Evolutionary conservation across 2,888 invertebrate species (phyloP), one percentile per base, ranked within the genome.

Genomic region (Caenorhabditis afra): DNA sequence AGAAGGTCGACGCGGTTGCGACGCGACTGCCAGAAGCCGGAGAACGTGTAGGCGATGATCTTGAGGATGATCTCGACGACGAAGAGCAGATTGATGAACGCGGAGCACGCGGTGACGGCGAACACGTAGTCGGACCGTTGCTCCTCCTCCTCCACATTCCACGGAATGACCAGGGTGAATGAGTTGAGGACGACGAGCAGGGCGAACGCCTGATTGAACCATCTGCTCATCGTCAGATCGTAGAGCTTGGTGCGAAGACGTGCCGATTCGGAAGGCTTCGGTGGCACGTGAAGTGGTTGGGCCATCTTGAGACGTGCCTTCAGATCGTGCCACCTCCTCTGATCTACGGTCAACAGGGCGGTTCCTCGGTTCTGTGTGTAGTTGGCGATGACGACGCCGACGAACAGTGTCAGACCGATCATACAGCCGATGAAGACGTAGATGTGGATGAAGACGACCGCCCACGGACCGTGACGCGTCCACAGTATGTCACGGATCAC

Each of bases 301-400:
- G 99, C 98, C 89, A 99, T 96, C 92, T 99, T 99, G 91, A 99
- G 92, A 90, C 99, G 93, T 90, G 99, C 99, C 91, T 99, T 99
- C 79, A 99, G 93, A 91, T 99, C 99, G 91, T 98, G 96, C 99
- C 99, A 99, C 91, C 99, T 93, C 89, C 98, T 93, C 91, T 99
- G 99, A 91, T 99, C 99, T 8, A 99, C 99, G 1, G 99, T 99
- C 57, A 99, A 92, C 35, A 99, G 92, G 0, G 99, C 99, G 0
- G 99, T 99, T 39, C 99, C 99, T 90, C 98, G 97, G 91, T 99
- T 99, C 91, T 99, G 97, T 0, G 97, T 97, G 92, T 99, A 99
- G 92, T 99, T 99, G 0, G 99, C 99, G 91, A 99, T 99, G 41
- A 99, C 99, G 0, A 99, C 99, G 88, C 99, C 99, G 20, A 99